Evolutionary conservation across 2,797 vertebrate species (phyloP).

Genomic region (Carapus acus): DNA sequence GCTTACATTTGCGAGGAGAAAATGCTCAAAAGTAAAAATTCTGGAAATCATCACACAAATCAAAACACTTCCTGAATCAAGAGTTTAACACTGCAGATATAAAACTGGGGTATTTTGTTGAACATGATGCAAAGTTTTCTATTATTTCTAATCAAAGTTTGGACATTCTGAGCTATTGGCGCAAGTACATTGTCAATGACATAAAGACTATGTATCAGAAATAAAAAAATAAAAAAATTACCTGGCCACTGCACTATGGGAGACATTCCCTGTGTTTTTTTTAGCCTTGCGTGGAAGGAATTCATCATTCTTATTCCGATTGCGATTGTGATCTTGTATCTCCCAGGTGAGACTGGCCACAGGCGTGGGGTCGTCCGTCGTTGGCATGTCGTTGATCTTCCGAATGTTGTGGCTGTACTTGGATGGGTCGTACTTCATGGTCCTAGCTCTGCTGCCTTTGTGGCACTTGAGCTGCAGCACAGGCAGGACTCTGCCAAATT

Average conservation of each 20-base stretch:
- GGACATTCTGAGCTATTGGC: no score
- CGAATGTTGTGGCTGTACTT: constrained; percentile 94
- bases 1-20: no score
- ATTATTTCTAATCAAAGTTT: no score
- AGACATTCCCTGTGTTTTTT: constrained; percentile 51
- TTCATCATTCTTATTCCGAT: constrained; percentile 80
- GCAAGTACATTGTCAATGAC: no score
- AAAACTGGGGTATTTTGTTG: no score
- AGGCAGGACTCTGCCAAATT: constrained; percentile 90
- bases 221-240: constrained; percentile 13
- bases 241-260: constrained; percentile 15
- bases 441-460: constrained; percentile 72
- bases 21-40: background rate
- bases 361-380: constrained; percentile 52
- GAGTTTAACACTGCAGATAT: no score
- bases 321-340: constrained; percentile 73
- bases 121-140: no score
- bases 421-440: constrained; percentile 93
- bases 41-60: background rate
- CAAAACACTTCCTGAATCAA: no score
- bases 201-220: no score
- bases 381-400: constrained; percentile 70
- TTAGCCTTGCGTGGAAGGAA: constrained; percentile 65
- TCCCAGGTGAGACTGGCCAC: constrained; percentile 84
- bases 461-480: constrained; percentile 77